These are phyloP conservation scores for Amblyjoppa fuscipennis DNA, from an alignment of 2,888 invertebrate genomes.

Conservation along the genomic window DNA sequence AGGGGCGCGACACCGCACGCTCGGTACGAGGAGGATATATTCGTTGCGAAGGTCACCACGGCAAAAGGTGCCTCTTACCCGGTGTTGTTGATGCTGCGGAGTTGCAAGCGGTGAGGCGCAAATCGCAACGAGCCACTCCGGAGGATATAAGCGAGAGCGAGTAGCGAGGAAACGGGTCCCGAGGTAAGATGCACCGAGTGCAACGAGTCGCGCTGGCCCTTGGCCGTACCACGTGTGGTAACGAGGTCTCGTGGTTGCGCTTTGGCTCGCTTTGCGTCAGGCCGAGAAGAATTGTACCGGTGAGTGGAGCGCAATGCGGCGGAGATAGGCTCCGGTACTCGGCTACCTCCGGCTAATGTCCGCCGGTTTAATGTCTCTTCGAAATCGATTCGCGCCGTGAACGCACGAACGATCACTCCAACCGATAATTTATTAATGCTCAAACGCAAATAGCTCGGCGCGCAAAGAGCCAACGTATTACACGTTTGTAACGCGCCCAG, in stretches of 20 bases:
- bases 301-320: constrained; percentile 25
- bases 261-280: constrained; percentile 41
- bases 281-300: constrained; percentile 48
- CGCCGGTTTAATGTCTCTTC: constrained; percentile 50
- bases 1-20: constrained; percentile 31
- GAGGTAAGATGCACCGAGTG: constrained; percentile 57
- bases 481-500: neutral
- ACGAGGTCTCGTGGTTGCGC: constrained; percentile 33
- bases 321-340: constrained; percentile 6
- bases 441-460: neutral
- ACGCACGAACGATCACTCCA: constrained; percentile 36
- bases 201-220: constrained; percentile 61
- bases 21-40: constrained; percentile 53
- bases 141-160: constrained; percentile 56
- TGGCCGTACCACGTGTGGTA: constrained; percentile 53
- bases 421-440: constrained; percentile 27
- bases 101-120: constrained; percentile 42
- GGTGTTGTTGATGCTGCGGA: constrained; percentile 55
- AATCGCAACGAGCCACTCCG: constrained; percentile 61
- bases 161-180: constrained; percentile 54
- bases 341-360: constrained; percentile 25
- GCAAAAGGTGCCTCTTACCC: constrained; percentile 27
- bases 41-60: constrained; percentile 55
- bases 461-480: neutral
- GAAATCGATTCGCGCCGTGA: constrained; percentile 56